phyloP scores from a whole-genome alignment of 1,140 invertebrate species.

The Physella acuta region DNA sequence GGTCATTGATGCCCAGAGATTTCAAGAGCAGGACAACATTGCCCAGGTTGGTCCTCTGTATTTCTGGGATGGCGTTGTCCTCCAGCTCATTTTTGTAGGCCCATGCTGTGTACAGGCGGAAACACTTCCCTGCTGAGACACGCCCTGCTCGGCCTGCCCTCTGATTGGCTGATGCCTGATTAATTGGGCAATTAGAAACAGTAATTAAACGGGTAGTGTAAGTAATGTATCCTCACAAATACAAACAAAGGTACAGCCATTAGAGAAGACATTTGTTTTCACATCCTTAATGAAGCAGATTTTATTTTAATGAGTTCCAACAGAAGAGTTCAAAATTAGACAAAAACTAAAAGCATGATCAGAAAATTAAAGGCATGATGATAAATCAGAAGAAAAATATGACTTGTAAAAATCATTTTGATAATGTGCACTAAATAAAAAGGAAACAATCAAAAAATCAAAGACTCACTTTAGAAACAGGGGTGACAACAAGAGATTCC shows the following conservation, averaged over 20 bases:
- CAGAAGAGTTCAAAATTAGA: no score
- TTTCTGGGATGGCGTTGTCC: conserved; percentile 94
- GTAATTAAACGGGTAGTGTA: no score
- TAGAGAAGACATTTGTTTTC: no score
- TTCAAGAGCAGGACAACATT: conserved; percentile 61
- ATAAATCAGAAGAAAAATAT: no score
- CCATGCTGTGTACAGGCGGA: conserved; percentile 86
- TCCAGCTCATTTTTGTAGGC: conserved; percentile 97
- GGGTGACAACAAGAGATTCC: conserved; percentile 96
- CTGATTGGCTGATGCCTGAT: conserved; percentile 57
- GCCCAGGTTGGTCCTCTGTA: conserved; percentile 58
- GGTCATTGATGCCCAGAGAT: conserved; percentile 79
- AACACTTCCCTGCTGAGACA: conserved; percentile 83
- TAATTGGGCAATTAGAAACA: no score
- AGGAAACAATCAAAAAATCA: neutral
- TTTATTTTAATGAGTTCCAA: no score
- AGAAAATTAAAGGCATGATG: no score
- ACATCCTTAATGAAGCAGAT: no score
- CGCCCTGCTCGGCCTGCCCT: conserved; percentile 59
- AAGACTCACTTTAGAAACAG: conserved; percentile 81
- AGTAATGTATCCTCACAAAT: no score
- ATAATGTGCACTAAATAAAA: neutral
- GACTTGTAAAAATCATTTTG: neutral
- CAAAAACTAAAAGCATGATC: no score
- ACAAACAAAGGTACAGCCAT: no score